Base-by-base conservation (phyloP, 2,888 invertebrate genomes). In the Papilio protenor region DNA sequence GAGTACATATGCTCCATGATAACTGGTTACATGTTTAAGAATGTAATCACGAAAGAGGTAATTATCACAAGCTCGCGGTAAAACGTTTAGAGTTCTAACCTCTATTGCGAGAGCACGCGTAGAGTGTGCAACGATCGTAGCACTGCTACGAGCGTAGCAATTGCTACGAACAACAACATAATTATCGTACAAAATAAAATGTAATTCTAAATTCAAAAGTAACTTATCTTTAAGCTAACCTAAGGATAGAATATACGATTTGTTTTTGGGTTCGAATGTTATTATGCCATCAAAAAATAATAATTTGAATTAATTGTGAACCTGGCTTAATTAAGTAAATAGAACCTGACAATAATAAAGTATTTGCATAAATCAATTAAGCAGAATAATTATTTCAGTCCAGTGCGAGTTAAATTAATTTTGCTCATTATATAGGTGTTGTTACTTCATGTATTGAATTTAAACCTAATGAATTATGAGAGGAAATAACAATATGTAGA, bases 51-150 rank as follows among this genome's bases (percentile, higher is more conserved):
- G 64, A 45, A 47, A 27, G 16, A 71, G 49, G 72, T 45, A 72
- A 72, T 76, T 72, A 76, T 76, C 72, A 76, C 21, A 72, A 72
- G 52, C 76, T 71, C 76, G 72, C 72, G 76, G 72, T 76, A 76
- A 76, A 76, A 72, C 76, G 76, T 52, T 72, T 52, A 49, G 72
- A 76, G 61, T 76, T 23, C 61, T 52, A 61, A 33, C 76, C 21
- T 61, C 76, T 61, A 49, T 49, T 33, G 59, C 57, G 70, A 27
- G 70, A 27, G 76, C 55, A 40, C 76, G 59, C 61, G 76, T 71
- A 59, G 71, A 64, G 72, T 18, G 61, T 27, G 72, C 71, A 64
- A 76, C 59, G 69, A 18, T 16, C 59, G 55, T 69, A 75, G 55
- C 57, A 57, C 40, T 73, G 64, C 66, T 70, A 76, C 76, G 71